phyloP scores from a whole-genome alignment of 2,888 invertebrate genomes.

The Thereva nobilitata region DNA sequence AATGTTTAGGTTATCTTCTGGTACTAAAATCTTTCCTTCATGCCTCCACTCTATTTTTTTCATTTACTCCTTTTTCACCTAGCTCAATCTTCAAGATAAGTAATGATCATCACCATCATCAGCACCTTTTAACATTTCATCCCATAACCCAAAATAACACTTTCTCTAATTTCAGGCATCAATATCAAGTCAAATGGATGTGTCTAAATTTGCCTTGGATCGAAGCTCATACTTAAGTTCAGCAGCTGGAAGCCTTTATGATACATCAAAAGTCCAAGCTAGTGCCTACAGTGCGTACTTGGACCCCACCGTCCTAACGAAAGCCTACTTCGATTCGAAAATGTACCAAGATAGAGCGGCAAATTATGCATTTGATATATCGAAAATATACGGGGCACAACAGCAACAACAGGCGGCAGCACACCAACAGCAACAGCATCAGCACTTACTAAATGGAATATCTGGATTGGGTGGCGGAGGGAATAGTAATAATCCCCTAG shows the following conservation, averaged over 20 bases:
- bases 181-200: conserved; percentile 56
- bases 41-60: too few relatives aligned
- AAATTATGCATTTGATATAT: conserved; percentile 59
- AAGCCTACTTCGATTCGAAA: conserved; percentile 59
- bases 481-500: conserved; percentile 49
- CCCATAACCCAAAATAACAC: not conserved
- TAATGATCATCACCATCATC: too few relatives aligned
- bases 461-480: conserved; percentile 39
- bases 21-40: too few relatives aligned
- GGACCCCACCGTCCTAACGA: conserved; percentile 58
- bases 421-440: conserved; percentile 53
- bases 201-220: conserved; percentile 57
- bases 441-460: conserved; percentile 51
- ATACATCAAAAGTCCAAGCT: conserved; percentile 53
- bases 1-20: too few relatives aligned
- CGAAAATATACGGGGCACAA: conserved; percentile 56
- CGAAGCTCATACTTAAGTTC: conserved; percentile 56
- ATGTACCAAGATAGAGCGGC: conserved; percentile 59
- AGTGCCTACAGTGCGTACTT: conserved; percentile 58
- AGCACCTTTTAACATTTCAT: not conserved
- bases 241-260: conserved; percentile 53
- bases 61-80: too few relatives aligned
- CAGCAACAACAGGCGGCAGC: conserved; percentile 53
- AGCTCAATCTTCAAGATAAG: too few relatives aligned
- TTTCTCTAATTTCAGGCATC: conserved; percentile 47